These are phyloP conservation scores for Osmerus mordax DNA, from an alignment of 2,113 vertebrate genomes.

Conservation along the genomic window DNA sequence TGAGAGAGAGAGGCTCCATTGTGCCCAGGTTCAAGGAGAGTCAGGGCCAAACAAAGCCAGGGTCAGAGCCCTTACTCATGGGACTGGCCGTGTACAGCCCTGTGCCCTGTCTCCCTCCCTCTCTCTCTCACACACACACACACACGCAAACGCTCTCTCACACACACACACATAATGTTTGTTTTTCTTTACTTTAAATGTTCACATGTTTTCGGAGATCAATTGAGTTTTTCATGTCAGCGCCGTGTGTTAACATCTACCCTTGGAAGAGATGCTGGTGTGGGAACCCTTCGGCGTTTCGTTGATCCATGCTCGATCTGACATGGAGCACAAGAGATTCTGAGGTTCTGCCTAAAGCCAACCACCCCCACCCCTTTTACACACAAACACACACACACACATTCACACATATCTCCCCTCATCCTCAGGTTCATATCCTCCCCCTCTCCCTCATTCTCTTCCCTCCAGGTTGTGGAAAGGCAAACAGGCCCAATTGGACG, in stretches of 20 bases:
- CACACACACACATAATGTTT: too few relatives aligned
- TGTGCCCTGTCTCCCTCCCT: too few relatives aligned
- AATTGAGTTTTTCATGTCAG: too few relatives aligned
- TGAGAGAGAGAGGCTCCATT: constrained; percentile 40
- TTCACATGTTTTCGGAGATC: too few relatives aligned
- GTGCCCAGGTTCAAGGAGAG: constrained; percentile 42
- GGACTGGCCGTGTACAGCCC: constrained; percentile 8
- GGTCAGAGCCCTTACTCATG: constrained; percentile 31
- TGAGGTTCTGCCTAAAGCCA: constrained; percentile 43
- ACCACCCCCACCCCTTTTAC: constrained; percentile 25
- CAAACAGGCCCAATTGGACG: constrained; percentile 57
- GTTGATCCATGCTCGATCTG: constrained; percentile 60
- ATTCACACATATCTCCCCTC: background rate
- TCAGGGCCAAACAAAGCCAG: constrained; percentile 37
- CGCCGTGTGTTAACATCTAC: background rate
- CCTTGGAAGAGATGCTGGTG: constrained; percentile 4
- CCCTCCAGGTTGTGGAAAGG: constrained; percentile 58
- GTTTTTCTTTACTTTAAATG: too few relatives aligned
- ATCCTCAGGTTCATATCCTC: constrained; percentile 30
- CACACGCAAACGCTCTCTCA: too few relatives aligned
- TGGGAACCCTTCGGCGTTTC: constrained; percentile 52
- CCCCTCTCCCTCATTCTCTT: constrained; percentile 15
- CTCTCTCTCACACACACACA: too few relatives aligned
- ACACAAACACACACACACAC: constrained; percentile 16
- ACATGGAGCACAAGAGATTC: constrained; percentile 57